Base-by-base conservation (phyloP, 1,140 invertebrate genomes). In the Rhopalosiphum padi region DNA sequence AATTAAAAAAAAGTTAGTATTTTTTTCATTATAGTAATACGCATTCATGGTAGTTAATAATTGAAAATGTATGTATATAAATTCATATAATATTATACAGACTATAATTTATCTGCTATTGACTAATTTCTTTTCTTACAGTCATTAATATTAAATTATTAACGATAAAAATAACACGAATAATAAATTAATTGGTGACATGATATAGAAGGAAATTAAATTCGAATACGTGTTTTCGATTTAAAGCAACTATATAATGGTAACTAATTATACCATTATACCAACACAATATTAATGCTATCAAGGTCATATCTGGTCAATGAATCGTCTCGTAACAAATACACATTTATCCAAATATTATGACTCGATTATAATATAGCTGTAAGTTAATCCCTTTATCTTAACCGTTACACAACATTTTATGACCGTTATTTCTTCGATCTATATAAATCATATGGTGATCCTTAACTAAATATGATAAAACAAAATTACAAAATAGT, bases 101-200 rank as follows among this genome's bases (percentile, higher is more conserved):
- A 68, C 60, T 68, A 68, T 68, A 68, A 77, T 77, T 77, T 35
- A 77, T 77, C 60, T n/a, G 30, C n/a, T 77, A 77, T 77, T 77
- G 60, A 77, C 60, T 77, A 77, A 77, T 77, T 77, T 77, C 60
- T 77, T 77, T 77, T 77, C 60, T n/a, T 77, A n/a, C 60, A 30
- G 30, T 77, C 11, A 77, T 77, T 77, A 77, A n/a, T 77, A 77
- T 77, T 77, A 77, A 77, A 77, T 77, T 77, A 77, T 77, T 77
- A n/a, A 77, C 15, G 60, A 77, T 77, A 77, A 77, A 77, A 77
- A 77, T 77, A 77, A 77, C 30, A n/a, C 1, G 30, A 77, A 77
- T 77, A 77, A 77, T 77, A 77, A 77, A 77, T 77, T 77, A 77
- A 77, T 77, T n/a, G 60, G 60, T 77, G 60, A n/a, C 60, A 77